Percentiles rank a stretch among this genome's conserved stretches.
Evolutionary conservation across 2,888 invertebrate species (phyloP).

Genomic region (Meiosimyza decipiens): DNA sequence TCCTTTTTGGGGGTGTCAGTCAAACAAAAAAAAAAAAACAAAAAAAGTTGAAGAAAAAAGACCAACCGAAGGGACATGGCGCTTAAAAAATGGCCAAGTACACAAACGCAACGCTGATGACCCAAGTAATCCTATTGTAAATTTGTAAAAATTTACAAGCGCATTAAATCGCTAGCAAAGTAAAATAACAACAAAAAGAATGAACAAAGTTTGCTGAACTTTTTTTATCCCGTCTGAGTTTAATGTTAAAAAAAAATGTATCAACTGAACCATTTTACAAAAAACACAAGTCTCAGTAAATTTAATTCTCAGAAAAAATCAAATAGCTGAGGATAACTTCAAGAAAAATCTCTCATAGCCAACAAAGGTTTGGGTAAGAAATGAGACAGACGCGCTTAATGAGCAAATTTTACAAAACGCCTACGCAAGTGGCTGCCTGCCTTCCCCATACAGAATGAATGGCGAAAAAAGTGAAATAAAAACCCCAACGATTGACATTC

Average conservation of each 20-base stretch:
- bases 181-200: constrained; percentile 14
- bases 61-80: constrained; percentile 13
- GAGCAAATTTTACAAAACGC: constrained; percentile 62
- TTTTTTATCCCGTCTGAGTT: constrained; percentile 1
- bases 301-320: background rate
- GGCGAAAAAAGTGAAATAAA: constrained; percentile 24
- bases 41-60: constrained; percentile 1
- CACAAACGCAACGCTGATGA: constrained; percentile 43
- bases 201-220: background rate
- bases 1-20: constrained; percentile 42
- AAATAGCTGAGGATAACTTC: background rate
- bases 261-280: background rate
- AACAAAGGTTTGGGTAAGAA: background rate
- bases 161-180: constrained; percentile 28
- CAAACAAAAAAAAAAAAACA: constrained; percentile 10
- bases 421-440: constrained; percentile 2
- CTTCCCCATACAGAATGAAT: background rate
- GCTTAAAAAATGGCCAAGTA: background rate
- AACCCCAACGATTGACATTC: background rate
- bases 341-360: constrained; percentile 4
- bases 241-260: background rate
- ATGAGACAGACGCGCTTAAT: constrained; percentile 61
- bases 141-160: constrained; percentile 50
- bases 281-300: background rate
- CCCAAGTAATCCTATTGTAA: constrained; percentile 67